Evolutionary conservation across 2,888 invertebrate genomes (phyloP), one percentile per base, ranked within the genome.

Genomic region (Acholoe squamosa): DNA sequence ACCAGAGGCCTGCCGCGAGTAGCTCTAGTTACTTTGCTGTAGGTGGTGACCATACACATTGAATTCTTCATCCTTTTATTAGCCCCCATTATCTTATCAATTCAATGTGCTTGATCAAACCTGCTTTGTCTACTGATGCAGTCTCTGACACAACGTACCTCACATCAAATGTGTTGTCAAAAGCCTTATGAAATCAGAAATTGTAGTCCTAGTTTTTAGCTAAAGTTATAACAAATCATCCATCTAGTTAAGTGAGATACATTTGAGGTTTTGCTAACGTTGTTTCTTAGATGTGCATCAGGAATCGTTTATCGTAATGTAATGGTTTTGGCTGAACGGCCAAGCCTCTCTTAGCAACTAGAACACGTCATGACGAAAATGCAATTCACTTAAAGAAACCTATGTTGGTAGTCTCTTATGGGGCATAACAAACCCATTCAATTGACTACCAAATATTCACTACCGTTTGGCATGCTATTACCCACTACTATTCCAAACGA

Each of bases 281-380:
- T 61, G 61, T 61, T 61, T 61, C 61, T 61, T n/a, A 3, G 61
- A 61, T n/a, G 5, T 61, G 61, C 61, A 61, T 61, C 61, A 61
- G n/a, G 7, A 7, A 43, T 43, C 43, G 10, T 61, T 61, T n/a
- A 61, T 61, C 19, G 61, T 61, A 3, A 3, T 61, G 61, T 14
- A n/a, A 61, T n/a, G n/a, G n/a, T 61, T 61, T n/a, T 61, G 61
- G 61, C 43, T 61, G n/a, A 61, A n/a, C 14, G 19, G 61, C 61
- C 61, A 61, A 71, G 7, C 14, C 14, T n/a, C 14, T 25, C 25
- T 0, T 71, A 71, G 71, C 25, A 7, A 25, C 7, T 5, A 71
- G 71, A 71, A 71, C 28, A 14, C 3, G 71, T 71, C 71, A 71
- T 71, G 71, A 71, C 31, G 71, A n/a, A 7, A 43, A 43, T 43